Evolutionary conservation across 2,797 vertebrate species (phyloP).

Genomic region (Falco naumanni): DNA sequence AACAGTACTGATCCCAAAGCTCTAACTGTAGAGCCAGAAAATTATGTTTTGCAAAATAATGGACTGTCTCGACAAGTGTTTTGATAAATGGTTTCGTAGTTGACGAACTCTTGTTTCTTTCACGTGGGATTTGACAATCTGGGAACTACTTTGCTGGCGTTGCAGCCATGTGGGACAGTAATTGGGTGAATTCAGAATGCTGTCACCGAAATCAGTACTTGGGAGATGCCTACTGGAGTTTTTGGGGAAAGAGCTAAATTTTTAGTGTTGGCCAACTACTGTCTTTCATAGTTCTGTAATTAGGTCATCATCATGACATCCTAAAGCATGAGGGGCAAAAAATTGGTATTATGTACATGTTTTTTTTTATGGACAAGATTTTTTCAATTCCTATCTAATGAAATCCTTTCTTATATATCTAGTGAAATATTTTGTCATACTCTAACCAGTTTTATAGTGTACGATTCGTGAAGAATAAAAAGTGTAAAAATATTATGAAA

Average conservation of each 20-base stretch:
- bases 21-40: background rate
- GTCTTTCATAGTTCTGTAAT: background rate
- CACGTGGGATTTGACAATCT: fast-evolving
- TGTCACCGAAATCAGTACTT: background rate
- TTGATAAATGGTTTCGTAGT: background rate
- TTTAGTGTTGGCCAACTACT: background rate
- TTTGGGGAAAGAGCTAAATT: background rate
- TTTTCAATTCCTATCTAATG: background rate
- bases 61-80: background rate
- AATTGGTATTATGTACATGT: background rate
- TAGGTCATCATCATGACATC: background rate
- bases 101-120: background rate
- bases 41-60: background rate
- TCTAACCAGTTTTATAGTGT: background rate
- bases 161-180: background rate
- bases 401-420: background rate
- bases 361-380: background rate
- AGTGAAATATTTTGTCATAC: background rate
- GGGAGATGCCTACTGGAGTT: background rate
- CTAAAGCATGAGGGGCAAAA: background rate
- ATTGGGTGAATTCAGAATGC: background rate
- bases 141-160: background rate
- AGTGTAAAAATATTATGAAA: background rate
- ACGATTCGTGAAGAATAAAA: background rate
- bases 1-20: background rate